Base-by-base conservation (phyloP, 2,888 invertebrate genomes). In the Anodontia alba region DNA sequence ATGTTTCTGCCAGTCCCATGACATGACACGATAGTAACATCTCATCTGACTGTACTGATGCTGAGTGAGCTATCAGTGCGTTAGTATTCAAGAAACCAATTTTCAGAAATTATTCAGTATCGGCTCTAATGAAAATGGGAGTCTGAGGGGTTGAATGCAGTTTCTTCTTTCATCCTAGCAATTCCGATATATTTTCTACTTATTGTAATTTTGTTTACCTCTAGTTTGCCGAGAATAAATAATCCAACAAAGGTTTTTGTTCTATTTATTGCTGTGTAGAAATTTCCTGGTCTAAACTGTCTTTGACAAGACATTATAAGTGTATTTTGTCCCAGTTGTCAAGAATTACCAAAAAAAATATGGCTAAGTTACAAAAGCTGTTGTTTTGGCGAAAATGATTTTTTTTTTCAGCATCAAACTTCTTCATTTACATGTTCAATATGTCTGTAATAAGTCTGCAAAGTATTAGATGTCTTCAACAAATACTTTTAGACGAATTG, bases 1-100 rank as follows among this genome's bases (percentile, higher is more conserved):
- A 67, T n/a, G 67, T 67, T 67, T 67, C 67, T 23, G 67, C 67
- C 8, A 67, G 23, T 2, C 20, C 36, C 8, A 67, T 67, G 33
- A 33, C 29, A 10, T 67, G 33, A 36, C 38, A 67, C 12, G 38
- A 38, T 12, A 38, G 38, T 8, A 38, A 12, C 5, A 12, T 38
- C 38, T 12, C 12, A 38, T 38, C 38, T 38, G 38, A 38, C 12
- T 38, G 5, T 12, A 38, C 38, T 8, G 38, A 67, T 2, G 7
- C 20, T 67, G 67, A 36, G 42, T 67, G 67, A 12, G 67, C n/a
- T n/a, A 67, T 10, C 10, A 67, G 67, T 8, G 67, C 31, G 36
- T 67, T 67, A 2, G 20, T 23, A 42, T 67, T 67, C 5, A 67
- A 36, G 67, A 67, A 67, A 26, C 33, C 57, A 57, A 26, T 15